Evolutionary conservation across 2,113 vertebrate genomes (phyloP).

Genomic region (Amia ocellicauda): DNA sequence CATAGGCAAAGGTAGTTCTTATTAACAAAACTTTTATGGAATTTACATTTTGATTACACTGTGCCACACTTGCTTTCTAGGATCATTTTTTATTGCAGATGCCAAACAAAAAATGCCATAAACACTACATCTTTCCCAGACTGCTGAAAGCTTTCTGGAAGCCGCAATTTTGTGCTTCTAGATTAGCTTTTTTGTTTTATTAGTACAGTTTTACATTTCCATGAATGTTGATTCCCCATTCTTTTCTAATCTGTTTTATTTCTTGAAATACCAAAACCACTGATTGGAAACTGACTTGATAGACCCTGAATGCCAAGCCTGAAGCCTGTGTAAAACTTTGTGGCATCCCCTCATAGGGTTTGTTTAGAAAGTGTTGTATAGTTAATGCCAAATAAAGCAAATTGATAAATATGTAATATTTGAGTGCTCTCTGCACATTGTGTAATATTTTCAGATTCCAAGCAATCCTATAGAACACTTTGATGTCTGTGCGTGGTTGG

Average conservation of each 20-base stretch:
- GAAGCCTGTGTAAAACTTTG: constrained; percentile 41
- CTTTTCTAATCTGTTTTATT: constrained; percentile 46
- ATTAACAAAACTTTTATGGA: constrained; percentile 6
- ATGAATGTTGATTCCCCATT: constrained; percentile 11
- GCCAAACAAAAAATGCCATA: constrained; percentile 69
- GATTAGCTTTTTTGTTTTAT: constrained; percentile 26
- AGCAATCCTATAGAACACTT: constrained; percentile 2
- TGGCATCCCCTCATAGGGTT: constrained; percentile 42
- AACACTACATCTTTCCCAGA: constrained; percentile 65
- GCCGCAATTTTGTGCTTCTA: background rate
- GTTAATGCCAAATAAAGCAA: constrained; percentile 47
- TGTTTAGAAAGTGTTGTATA: constrained; percentile 33
- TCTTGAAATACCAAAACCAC: constrained; percentile 55
- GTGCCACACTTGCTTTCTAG: constrained; percentile 62
- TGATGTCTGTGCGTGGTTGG: constrained; percentile 5
- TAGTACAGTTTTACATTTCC: constrained; percentile 31
- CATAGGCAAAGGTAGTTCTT: constrained; percentile 23
- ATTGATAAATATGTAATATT: constrained; percentile 20
- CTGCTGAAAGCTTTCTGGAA: constrained; percentile 13
- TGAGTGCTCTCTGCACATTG: constrained; percentile 32
- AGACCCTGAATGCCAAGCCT: constrained; percentile 53
- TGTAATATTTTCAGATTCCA: constrained; percentile 1
- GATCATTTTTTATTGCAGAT: constrained; percentile 64
- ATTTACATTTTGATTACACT: constrained; percentile 45
- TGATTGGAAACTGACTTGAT: constrained; percentile 48